Percentiles rank a stretch among this genome's conserved stretches.
Evolutionary conservation across 2,888 invertebrate genomes (phyloP).

Genomic region (Germaria angustata): DNA sequence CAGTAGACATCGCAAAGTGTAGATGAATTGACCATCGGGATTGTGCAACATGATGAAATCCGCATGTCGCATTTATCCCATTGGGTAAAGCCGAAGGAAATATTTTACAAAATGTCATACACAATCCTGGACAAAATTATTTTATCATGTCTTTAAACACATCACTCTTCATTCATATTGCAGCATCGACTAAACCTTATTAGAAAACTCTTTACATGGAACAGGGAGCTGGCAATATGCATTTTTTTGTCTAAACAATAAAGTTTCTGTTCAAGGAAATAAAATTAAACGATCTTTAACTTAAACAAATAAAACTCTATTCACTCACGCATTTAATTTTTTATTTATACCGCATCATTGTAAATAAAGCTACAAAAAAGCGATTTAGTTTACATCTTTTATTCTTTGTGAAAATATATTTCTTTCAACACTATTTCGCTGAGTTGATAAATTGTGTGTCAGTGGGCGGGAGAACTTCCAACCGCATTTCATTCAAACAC

Average conservation of each 20-base stretch:
- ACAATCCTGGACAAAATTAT: too few species aligned
- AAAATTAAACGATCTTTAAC: conserved; percentile 8
- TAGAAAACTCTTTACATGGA: neutral
- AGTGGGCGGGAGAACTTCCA: neutral
- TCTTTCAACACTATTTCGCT: neutral
- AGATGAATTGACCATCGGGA: too few species aligned
- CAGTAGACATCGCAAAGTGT: too few species aligned
- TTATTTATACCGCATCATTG: neutral
- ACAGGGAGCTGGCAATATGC: neutral
- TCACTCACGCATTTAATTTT: neutral
- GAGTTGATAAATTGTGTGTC: neutral
- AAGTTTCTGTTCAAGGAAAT: conserved; percentile 34
- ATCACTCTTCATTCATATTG: too few species aligned
- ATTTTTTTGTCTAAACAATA: conserved; percentile 15
- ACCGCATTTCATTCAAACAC: too few species aligned
- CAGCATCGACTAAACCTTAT: too few species aligned
- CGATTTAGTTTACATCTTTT: neutral
- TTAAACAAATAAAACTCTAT: conserved; percentile 1
- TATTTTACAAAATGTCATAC: too few species aligned
- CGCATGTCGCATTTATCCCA: too few species aligned
- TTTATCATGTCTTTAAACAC: too few species aligned
- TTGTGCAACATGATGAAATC: too few species aligned
- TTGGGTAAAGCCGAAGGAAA: too few species aligned
- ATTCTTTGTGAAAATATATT: neutral
- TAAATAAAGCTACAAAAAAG: neutral